These are phyloP conservation scores for Pipistrellus pygmaeus DNA, from an alignment of 2,797 vertebrate species.

Conservation along the genomic window DNA sequence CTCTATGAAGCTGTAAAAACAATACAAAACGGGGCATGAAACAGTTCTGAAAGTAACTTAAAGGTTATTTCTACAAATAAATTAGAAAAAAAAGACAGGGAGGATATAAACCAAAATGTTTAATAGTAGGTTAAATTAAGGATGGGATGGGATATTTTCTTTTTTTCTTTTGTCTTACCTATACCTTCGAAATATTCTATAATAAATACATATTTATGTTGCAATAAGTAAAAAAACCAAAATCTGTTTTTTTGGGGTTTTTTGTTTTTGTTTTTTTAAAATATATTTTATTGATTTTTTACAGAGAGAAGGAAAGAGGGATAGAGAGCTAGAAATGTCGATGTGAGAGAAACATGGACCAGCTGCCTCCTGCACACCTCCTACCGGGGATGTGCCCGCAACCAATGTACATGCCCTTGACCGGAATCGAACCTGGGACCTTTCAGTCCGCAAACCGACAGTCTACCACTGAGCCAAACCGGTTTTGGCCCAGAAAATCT, in stretches of 20 bases:
- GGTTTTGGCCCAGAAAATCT: background rate
- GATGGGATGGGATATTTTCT: background rate
- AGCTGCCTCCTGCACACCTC: no score
- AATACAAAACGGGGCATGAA: background rate
- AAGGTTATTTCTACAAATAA: constrained; percentile 41
- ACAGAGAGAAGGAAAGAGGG: no score
- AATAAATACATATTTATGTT: constrained; percentile 41
- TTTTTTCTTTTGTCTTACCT: background rate
- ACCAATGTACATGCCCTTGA: no score
- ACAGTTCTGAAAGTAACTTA: constrained; percentile 32
- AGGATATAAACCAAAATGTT: constrained; percentile 33
- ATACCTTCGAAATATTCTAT: constrained; percentile 44
- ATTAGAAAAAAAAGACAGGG: background rate
- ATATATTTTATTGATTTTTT: no score
- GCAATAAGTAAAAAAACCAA: background rate
- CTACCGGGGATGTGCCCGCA: no score
- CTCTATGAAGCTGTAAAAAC: background rate
- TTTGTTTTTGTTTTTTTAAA: no score
- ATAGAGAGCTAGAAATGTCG: no score
- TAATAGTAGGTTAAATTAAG: constrained; percentile 35
- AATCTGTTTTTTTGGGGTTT: no score
- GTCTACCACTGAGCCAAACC: no score
- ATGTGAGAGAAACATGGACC: no score
- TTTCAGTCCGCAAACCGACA: no score
- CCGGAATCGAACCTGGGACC: no score